Evolutionary conservation across 2,888 invertebrate genomes (phyloP).

Genomic region (Mactromeris polynyma): DNA sequence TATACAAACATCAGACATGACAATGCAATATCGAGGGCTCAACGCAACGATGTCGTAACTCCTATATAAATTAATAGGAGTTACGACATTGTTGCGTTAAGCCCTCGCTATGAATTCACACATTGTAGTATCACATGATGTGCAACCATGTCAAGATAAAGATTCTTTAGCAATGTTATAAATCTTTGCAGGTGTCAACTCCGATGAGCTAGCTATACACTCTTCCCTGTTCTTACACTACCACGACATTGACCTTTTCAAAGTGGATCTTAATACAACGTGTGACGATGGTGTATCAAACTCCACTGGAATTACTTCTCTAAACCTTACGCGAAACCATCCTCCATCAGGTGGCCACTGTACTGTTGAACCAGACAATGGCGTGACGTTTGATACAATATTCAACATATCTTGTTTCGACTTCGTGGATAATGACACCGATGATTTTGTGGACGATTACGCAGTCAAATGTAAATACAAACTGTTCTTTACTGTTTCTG

Average conservation of each 20-base stretch:
- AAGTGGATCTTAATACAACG: conserved; percentile 51
- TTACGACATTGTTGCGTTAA: no score
- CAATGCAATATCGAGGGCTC: no score
- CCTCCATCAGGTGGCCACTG: conserved; percentile 72
- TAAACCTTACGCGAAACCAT: conserved; percentile 69
- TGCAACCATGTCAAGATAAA: no score
- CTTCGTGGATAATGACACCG: conserved; percentile 50
- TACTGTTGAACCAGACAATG: conserved; percentile 58
- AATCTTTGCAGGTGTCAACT: conserved; percentile 70
- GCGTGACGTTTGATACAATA: conserved; percentile 37
- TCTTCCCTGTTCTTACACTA: conserved; percentile 72
- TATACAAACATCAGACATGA: no score
- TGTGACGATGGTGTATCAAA: conserved; percentile 20
- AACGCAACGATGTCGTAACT: no score
- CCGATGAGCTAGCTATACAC: conserved; percentile 74
- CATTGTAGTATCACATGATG: no score
- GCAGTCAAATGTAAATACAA: conserved; percentile 77
- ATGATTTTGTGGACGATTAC: conserved; percentile 74
- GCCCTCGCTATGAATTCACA: no score
- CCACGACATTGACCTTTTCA: conserved; percentile 66
- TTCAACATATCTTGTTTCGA: conserved; percentile 49
- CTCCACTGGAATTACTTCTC: conserved; percentile 48
- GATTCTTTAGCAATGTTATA: not conserved
- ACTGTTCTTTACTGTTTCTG: not conserved
- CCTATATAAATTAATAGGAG: no score